phyloP scores from a whole-genome alignment of 2,888 invertebrate species.

The Malacosoma neustria region DNA sequence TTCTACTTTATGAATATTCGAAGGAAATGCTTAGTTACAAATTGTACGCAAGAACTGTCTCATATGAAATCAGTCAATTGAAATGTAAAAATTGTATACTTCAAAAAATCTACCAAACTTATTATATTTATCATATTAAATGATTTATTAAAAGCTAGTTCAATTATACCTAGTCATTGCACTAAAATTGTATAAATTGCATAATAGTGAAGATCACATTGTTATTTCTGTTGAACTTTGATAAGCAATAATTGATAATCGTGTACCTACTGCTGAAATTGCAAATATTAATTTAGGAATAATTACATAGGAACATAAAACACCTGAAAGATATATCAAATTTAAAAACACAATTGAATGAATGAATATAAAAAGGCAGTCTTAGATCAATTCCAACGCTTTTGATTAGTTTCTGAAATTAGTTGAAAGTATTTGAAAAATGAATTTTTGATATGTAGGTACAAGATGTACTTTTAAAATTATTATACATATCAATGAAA shows the following conservation, averaged over 20 bases:
- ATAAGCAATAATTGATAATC: conserved; percentile 26
- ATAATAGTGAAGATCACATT: conserved; percentile 56
- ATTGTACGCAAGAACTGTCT: conserved; percentile 53
- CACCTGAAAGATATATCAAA: conserved; percentile 25
- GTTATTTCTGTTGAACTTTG: conserved; percentile 36
- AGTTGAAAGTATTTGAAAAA: too few species aligned
- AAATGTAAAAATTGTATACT: conserved; percentile 54
- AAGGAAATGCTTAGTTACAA: conserved; percentile 44
- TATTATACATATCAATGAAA: conserved; percentile 27
- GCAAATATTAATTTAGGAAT: conserved; percentile 17
- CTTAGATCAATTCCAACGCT: conserved; percentile 67
- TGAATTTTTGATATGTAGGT: conserved; percentile 45
- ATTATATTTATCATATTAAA: conserved; percentile 50
- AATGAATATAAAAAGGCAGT: conserved; percentile 51
- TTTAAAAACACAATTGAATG: conserved; percentile 37
- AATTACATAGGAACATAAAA: conserved; percentile 37
- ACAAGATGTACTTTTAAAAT: conserved; percentile 29
- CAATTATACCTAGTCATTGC: conserved; percentile 71
- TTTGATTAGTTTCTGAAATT: conserved; percentile 8
- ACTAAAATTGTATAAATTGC: conserved; percentile 72
- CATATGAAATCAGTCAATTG: conserved; percentile 58
- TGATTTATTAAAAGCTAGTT: conserved; percentile 44
- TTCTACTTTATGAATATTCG: conserved; percentile 39
- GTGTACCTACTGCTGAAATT: conserved; percentile 35
- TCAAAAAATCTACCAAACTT: conserved; percentile 44